Evolutionary conservation across 2,888 invertebrate genomes (phyloP), one percentile per base, ranked within the genome.

Genomic region (Diadegma fenestrale): DNA sequence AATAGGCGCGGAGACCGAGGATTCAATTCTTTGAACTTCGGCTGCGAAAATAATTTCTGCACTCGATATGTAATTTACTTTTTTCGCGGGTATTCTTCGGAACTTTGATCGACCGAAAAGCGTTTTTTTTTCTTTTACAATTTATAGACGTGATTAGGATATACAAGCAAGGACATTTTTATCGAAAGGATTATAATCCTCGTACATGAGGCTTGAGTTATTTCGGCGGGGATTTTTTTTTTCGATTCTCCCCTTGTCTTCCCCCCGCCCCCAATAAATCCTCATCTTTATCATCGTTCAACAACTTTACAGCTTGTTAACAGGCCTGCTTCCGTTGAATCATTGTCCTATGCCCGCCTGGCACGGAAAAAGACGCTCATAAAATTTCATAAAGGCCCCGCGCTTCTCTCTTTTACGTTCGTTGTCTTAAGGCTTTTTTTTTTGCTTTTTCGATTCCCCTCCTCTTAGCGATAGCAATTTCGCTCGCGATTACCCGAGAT

Each of bases 341-440:
- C 48, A 84, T 84, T 19, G 45, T 37, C 61, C 64, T 43, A 48
- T 19, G 61, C 61, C 19, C n/a, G 58, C 10, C 10, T 41, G 30
- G 5, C n/a, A 43, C 45, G 71, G 48, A 79, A 54, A n/a, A 48
- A 41, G 63, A n/a, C 30, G 63, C 12, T 64, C 71, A 72, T 80
- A 80, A 80, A 80, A 80, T 80, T 80, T 80, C 82, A 72, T 78
- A 82, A 82, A 82, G 45, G 45, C 68, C 77, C 41, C 66, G 37
- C 37, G 72, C 58, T 64, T 17, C 22, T 54, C 51, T 51, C 22
- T 54, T 43, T 51, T 71, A 76, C 22, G 26, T 33, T 45, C 61
- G 76, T 81, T 71, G 80, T 76, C 73, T 81, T 43, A 30, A 43
- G 19, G 64, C 8, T 43, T 61, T 54, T 73, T 72, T 54, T 69